Base-by-base conservation (phyloP, 2,113 vertebrate species). In the Mesembrinibis cayennensis region DNA sequence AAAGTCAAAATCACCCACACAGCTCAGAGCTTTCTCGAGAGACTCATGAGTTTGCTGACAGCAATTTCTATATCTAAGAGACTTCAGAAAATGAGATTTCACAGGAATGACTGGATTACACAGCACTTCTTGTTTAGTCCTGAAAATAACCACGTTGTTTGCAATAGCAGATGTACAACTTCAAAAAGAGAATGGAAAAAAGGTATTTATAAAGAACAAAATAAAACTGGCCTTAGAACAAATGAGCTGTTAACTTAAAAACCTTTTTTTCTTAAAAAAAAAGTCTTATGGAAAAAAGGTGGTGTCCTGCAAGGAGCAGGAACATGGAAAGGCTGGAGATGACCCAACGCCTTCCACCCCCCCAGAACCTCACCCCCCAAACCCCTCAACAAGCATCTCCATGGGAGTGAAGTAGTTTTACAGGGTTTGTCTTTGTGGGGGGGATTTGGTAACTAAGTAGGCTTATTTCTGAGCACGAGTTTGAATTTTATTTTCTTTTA, bases 371-470 rank as follows among this genome's bases (percentile, higher is more conserved):
- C 62, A 65, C 13, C 10, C 29, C 34, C 16, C 34, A 65, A 58
- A 20, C 5, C 40, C 34, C 38, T 72, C 59, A 13, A 10, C 59
- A 79, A 15, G 0, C 23, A 8, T 1, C n/a, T 50, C 91, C 3
- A 0, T 1, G 4, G 17, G 10, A 42, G 3, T 3, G 25, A 71
- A 61, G 18, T 0, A 25, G 5, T 25, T 25, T 25, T 40, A 26
- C 6, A 59, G 42, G 2, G 16, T 22, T 78, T 32, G 6, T 19
- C 63, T n/a, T 27, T 25, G 2, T 25, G 49, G 6, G 19, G 30
- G 9, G 19, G 23, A n/a, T 19, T 20, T 53, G 13, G 11, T 61
- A 53, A 59, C 15, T 52, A 34, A 34, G 36, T 8, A 36, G n/a
- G 18, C 12, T 91, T 22, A 16, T 45, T 66, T 29, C 59, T 59